These are phyloP conservation scores for Physella acuta DNA, from an alignment of 1,140 invertebrate genomes.

Conservation along the genomic window DNA sequence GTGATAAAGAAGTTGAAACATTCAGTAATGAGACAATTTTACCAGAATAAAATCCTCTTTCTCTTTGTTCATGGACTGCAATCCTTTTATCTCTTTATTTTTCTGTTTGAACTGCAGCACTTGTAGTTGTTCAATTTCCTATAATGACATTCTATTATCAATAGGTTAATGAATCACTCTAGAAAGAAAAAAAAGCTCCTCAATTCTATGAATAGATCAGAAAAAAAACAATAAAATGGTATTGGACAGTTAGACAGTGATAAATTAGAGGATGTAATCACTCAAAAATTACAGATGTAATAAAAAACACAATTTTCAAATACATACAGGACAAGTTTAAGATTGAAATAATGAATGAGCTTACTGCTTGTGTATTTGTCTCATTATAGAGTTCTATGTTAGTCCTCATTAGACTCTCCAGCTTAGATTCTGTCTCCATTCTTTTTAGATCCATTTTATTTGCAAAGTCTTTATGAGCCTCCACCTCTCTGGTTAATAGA, in stretches of 20 bases:
- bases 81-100: slow-evolving; percentile 13
- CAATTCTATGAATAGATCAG: no score
- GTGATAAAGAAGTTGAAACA: not conserved
- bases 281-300: no score
- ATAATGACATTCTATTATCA: not conserved
- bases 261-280: no score
- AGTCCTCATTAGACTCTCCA: not conserved
- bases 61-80: not conserved
- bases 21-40: not conserved
- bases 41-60: not conserved
- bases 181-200: not conserved
- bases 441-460: not conserved
- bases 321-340: no score
- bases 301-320: no score
- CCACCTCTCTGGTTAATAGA: not conserved
- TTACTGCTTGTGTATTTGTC: slow-evolving; percentile 11
- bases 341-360: no score
- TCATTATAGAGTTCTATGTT: slow-evolving; percentile 14
- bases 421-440: not conserved
- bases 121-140: slow-evolving; percentile 11
- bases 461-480: slow-evolving; percentile 4
- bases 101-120: slow-evolving; percentile 5
- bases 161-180: not conserved
- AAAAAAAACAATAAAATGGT: no score
- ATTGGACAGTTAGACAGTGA: no score